Percentiles rank a stretch among this genome's conserved stretches.
Conservation (phyloP, 2,888 invertebrate genomes). For the Drosophila formosana region DNA sequence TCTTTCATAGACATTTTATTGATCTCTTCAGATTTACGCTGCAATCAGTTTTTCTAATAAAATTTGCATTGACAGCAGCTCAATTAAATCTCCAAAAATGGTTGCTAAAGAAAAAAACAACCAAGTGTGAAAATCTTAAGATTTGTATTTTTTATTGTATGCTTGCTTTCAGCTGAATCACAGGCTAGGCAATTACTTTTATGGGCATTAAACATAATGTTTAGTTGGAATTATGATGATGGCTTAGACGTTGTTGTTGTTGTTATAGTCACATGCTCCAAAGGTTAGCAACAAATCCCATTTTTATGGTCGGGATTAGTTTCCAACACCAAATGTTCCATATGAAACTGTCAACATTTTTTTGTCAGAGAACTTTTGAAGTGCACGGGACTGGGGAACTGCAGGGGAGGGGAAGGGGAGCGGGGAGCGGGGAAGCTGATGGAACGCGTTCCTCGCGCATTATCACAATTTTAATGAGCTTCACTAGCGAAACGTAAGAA, state of each 20-base stretch:
- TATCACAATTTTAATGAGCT: constrained; percentile 77
- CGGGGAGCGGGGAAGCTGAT: constrained; percentile 46
- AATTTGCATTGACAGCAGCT: constrained; percentile 2
- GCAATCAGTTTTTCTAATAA: background rate
- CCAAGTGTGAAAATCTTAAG: constrained; percentile 1
- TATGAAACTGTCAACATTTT: constrained; percentile 60
- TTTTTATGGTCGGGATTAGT: constrained; percentile 42
- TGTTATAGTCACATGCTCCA: constrained; percentile 19
- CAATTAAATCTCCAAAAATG: background rate
- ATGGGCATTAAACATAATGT: constrained; percentile 22
- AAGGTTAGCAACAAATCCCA: constrained; percentile 32
- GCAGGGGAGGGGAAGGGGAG: too few species aligned
- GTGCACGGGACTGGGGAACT: background rate
- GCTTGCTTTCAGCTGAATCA: constrained; percentile 1
- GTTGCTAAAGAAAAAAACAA: background rate
- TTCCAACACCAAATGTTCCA: constrained; percentile 27
- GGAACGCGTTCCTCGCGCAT: constrained; percentile 49
- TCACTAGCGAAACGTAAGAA: constrained; percentile 52
- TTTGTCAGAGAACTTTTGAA: background rate
- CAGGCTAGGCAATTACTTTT: constrained; percentile 16
- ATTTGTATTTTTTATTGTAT: background rate
- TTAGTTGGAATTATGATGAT: constrained; percentile 7
- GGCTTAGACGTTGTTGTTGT: background rate
- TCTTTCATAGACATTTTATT: constrained; percentile 59
- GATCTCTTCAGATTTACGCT: constrained; percentile 56